phyloP scores from a whole-genome alignment of 2,113 vertebrate genomes.

The Pristiophorus japonicus region DNA sequence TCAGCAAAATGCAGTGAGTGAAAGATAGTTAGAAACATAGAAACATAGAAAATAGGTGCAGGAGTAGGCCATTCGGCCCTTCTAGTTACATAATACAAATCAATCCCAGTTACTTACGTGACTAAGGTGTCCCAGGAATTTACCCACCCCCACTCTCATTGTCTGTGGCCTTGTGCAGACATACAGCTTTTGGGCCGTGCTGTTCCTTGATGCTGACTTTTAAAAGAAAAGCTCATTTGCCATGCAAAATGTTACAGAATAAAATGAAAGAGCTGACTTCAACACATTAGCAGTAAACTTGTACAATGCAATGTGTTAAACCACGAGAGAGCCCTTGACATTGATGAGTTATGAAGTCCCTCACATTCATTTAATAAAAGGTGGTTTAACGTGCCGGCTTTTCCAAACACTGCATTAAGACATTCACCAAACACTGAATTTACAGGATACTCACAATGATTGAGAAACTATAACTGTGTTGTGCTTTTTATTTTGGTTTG shows the following conservation, averaged over 20 bases:
- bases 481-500: background rate
- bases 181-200: background rate
- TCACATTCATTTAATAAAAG: slow-evolving; percentile 16
- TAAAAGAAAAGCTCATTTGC: background rate
- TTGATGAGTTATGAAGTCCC: background rate
- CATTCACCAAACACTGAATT: background rate
- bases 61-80: too few species aligned
- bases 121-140: too few species aligned
- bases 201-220: background rate
- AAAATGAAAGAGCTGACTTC: background rate
- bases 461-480: background rate
- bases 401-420: background rate
- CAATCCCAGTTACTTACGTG: background rate
- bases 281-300: background rate
- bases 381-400: background rate
- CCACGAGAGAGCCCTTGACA: background rate
- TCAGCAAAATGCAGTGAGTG: background rate
- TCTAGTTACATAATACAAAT: too few species aligned
- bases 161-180: background rate
- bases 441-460: background rate
- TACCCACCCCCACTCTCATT: too few species aligned
- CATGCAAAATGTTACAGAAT: background rate
- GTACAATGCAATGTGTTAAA: background rate
- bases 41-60: too few species aligned
- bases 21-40: background rate